Percentiles rank a stretch among this genome's conserved stretches.
phyloP scores from a whole-genome alignment of 2,113 vertebrate species.

The Mustela lutreola region DNA sequence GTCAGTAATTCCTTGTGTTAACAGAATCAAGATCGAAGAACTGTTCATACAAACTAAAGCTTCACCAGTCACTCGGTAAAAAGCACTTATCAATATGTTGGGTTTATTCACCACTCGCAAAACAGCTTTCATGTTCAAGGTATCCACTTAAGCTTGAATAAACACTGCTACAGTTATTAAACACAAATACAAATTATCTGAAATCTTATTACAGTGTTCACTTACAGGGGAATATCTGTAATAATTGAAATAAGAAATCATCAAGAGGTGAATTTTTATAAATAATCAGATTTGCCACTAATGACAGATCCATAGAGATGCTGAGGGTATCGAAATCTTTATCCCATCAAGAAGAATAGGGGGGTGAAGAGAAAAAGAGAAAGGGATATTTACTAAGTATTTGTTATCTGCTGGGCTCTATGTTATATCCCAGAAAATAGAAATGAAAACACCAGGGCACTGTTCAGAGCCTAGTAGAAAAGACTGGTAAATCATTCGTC shows the following conservation, averaged over 20 bases:
- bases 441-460: neutral
- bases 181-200: slow-evolving; percentile 41
- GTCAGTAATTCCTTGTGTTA: neutral
- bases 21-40: slow-evolving; percentile 52
- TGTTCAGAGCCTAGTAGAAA: neutral
- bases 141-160: slow-evolving; percentile 29
- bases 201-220: slow-evolving; percentile 47
- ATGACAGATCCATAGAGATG: neutral
- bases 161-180: slow-evolving; percentile 39
- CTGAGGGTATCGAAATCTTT: neutral
- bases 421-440: neutral
- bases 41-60: slow-evolving; percentile 49
- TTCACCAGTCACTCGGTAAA: slow-evolving; percentile 30
- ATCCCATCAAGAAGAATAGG: neutral
- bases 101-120: slow-evolving; percentile 60
- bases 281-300: slow-evolving; percentile 54
- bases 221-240: neutral
- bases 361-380: neutral
- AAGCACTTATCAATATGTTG: slow-evolving; percentile 24
- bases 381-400: neutral
- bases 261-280: slow-evolving; percentile 35
- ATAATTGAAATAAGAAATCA: slow-evolving; percentile 49
- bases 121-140: slow-evolving; percentile 36
- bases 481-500: neutral
- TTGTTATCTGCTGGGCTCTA: neutral